Base-by-base conservation (phyloP, 2,797 vertebrate species). In the Chelmon rostratus region DNA sequence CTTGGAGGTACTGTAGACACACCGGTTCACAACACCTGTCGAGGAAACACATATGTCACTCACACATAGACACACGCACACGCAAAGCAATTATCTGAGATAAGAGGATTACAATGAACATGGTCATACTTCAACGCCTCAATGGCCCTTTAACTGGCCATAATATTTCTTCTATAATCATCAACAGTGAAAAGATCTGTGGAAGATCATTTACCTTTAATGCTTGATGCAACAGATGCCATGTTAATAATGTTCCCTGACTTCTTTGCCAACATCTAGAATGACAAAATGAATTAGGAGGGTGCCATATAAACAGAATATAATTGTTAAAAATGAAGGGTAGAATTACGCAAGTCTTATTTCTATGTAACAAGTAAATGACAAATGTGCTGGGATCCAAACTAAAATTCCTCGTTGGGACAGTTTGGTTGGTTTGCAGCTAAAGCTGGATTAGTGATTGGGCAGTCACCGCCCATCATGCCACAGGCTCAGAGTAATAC, bases 201-300 rank as follows among this genome's bases (percentile, higher is more conserved):
- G 12, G 42, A 69, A 5, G 15, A 47, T 28, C 0, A 3, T 78
- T 84, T 87, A 98, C 97, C 98, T 97, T 98, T 99, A 81, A 99
- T 96, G 90, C 96, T 98, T 53, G 98, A 99, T 74, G 96, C 98
- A 86, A 99, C 98, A 54, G 98, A 99, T 57, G 97, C 95, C 97
- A 98, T 98, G 89, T 99, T 99, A 83, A 99, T 99, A 79, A 98
- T 98, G 85, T 97, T 98, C 81, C 97, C 98, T 38, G 96, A 97
- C 85, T 97, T 98, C 83, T 93, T 95, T 85, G 93, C 93, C 89
- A 99, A 93, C 98, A 99, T 99, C 98, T 99, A 92, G 0, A 70
- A 78, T 13, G 46, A 84, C 73, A 90, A 92, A 90, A 44, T 8
- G 8, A 57, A 91, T 70, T 1, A 53, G 6, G 16, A 65, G 19